These are phyloP conservation scores for Stegastes partitus DNA, from an alignment of 2,113 vertebrate species.

Conservation along the genomic window DNA sequence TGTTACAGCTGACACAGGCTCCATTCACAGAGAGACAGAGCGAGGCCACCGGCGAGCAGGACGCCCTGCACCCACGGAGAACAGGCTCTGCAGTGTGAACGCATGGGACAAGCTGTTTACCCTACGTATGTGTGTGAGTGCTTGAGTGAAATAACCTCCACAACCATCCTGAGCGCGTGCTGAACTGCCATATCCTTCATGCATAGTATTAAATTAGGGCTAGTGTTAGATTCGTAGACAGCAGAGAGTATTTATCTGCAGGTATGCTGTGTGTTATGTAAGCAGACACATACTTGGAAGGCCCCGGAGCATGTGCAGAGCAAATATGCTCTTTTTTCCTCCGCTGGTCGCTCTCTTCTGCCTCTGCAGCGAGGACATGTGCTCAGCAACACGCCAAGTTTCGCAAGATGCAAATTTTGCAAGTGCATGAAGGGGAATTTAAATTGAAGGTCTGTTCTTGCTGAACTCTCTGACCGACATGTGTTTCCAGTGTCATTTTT, in stretches of 20 bases:
- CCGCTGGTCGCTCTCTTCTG: not conserved
- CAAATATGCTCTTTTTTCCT: conserved; percentile 7
- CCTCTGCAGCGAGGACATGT: conserved; percentile 38
- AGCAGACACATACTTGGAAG: conserved; percentile 28
- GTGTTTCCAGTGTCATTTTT: too few species aligned
- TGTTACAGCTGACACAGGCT: conserved; percentile 52
- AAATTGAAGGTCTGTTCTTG: conserved; percentile 2
- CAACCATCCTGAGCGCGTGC: not conserved
- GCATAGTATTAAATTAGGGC: conserved; percentile 9
- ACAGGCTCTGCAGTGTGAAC: conserved; percentile 73
- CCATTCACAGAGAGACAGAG: conserved; percentile 51
- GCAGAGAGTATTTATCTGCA: conserved; percentile 21
- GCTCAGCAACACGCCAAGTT: not conserved
- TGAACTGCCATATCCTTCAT: not conserved
- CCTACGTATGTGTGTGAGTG: conserved; percentile 23
- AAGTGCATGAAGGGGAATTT: not conserved
- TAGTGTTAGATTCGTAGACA: not conserved
- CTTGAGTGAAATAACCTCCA: conserved; percentile 7
- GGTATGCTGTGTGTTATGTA: conserved; percentile 48
- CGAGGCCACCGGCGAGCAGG: conserved; percentile 67
- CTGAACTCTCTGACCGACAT: not conserved
- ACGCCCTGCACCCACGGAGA: conserved; percentile 75
- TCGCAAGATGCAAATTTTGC: not conserved
- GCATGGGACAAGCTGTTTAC: conserved; percentile 53
- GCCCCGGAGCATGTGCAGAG: conserved; percentile 36